Percentiles rank a stretch among this genome's conserved stretches.
Evolutionary conservation across 2,888 invertebrate species (phyloP).

Genomic region (Diarsia brunnea): DNA sequence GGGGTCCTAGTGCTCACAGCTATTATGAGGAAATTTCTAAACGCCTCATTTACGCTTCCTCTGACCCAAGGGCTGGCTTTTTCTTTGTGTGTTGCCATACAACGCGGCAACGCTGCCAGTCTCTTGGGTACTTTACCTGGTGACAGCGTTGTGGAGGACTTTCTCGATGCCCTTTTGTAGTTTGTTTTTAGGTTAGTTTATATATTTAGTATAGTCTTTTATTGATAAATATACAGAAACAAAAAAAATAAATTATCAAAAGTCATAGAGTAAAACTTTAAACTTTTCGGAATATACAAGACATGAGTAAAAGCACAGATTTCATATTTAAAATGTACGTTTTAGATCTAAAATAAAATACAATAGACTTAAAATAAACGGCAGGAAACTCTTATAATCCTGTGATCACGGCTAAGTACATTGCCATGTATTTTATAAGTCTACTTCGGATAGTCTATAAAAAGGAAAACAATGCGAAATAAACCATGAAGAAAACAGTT

Average conservation of each 20-base stretch:
- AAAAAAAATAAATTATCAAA: not conserved
- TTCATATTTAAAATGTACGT: conserved; percentile 15
- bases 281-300: not conserved
- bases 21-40: too few species aligned
- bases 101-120: too few species aligned
- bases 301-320: not conserved
- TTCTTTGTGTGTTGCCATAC: too few species aligned
- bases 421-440: conserved; percentile 66
- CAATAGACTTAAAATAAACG: conserved; percentile 53
- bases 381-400: conserved; percentile 69
- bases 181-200: too few species aligned
- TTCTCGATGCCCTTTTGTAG: too few species aligned
- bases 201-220: too few species aligned
- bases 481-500: conserved; percentile 15
- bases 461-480: conserved; percentile 41
- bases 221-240: too few species aligned
- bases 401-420: conserved; percentile 68
- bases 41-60: too few species aligned
- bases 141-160: too few species aligned
- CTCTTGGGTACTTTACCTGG: too few species aligned
- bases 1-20: too few species aligned
- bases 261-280: not conserved
- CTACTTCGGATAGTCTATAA: conserved; percentile 54
- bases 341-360: conserved; percentile 47
- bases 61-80: too few species aligned